A percentile compares a stretch with the other conserved stretches of the same genome.
phyloP scores from a whole-genome alignment of 2,797 vertebrate genomes.

The Diceros bicornis region DNA sequence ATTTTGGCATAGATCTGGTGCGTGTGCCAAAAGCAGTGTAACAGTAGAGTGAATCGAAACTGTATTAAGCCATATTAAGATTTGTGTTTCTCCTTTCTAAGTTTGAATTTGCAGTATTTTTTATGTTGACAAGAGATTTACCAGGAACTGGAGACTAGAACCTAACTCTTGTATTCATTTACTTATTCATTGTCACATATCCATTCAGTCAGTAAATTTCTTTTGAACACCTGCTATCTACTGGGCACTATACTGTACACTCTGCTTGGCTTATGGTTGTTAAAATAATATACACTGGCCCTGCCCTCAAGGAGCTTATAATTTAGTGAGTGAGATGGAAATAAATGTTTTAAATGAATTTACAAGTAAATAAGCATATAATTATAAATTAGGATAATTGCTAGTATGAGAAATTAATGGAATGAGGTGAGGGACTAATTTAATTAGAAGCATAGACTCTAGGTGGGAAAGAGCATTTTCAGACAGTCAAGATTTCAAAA shows the following conservation, averaged over 20 bases:
- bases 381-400: neutral
- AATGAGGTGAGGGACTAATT: neutral
- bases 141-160: neutral
- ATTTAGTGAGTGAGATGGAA: neutral
- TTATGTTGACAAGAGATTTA: neutral
- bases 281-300: neutral
- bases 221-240: neutral
- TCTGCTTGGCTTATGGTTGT: neutral
- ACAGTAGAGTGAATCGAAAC: neutral
- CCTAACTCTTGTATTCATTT: neutral
- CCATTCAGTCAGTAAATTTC: neutral
- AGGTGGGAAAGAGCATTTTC: slow-evolving; percentile 14
- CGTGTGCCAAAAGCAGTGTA: neutral
- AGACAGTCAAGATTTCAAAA: neutral
- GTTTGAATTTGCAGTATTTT: neutral
- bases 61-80: neutral
- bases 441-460: neutral
- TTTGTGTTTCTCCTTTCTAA: slow-evolving; percentile 24
- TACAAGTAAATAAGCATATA: neutral
- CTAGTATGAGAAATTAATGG: neutral
- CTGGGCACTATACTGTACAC: neutral
- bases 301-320: neutral
- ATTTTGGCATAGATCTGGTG: neutral
- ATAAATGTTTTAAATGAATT: neutral
- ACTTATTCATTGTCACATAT: slow-evolving; percentile 5